Base-by-base conservation (phyloP, 2,797 vertebrate species). In the Gadopsis bispinosus region DNA sequence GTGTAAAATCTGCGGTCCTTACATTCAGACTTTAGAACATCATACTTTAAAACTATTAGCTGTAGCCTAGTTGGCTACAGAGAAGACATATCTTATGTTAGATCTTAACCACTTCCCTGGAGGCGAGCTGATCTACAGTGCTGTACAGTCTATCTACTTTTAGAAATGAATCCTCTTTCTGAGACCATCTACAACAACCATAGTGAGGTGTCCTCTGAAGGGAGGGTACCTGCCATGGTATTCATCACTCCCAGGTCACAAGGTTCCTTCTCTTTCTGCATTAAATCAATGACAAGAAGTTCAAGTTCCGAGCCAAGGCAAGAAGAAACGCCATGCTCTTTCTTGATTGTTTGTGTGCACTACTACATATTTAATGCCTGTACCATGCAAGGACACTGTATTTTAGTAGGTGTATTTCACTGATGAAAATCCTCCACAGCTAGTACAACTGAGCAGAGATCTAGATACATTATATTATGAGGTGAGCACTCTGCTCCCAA, bases 21-120 rank as follows among this genome's bases (percentile, higher is more conserved):
- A 20, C 19, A 62, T 66, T 58, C 45, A 74, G 58, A 56, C 2
- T 0, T 7, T 59, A 6, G 43, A 56, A 71, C 37, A 56, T 41
- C 29, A 59, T 53, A 56, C 53, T 63, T 70, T 70, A 69, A 87
- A 87, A 69, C 65, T 74, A 58, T 80, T 61, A 75, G 31, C 37
- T 56, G 60, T 76, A 43, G 50, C 73, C 64, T 45, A 43, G 22
- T 16, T 70, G 22, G n/a, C 54, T 48, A 33, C 51, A 70, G 53
- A 58, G 54, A 20, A 69, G 67, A 53, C 39, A 58, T 54, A 48
- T 53, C 11, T 22, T 26, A 53, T 43, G 60, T 72, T 59, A 39
- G n/a, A 64, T 58, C 54, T 77, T 67, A 79, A 85, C 81, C 59
- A 64, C 66, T 75, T 53, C 50, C 62, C 43, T 12, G 26, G 61